phyloP scores from a whole-genome alignment of 2,797 vertebrate species.

The Podarcis lilfordi region DNA sequence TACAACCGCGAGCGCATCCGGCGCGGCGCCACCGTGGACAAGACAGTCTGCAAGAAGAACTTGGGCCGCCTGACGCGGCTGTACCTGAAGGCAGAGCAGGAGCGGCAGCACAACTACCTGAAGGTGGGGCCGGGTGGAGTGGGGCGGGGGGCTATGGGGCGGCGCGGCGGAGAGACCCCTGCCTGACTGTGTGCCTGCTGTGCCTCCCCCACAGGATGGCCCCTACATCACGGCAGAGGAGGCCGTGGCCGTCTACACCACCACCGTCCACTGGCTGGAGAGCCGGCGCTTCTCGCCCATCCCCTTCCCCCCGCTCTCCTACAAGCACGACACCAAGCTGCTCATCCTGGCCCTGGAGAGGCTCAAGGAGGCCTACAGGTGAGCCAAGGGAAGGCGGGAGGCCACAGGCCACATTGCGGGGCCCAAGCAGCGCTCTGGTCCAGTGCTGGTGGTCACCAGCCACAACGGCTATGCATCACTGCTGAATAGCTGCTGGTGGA shows the following conservation, averaged over 20 bases:
- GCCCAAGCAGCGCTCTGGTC: no score
- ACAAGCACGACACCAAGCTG: conserved; percentile 98
- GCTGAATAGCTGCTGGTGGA: no score
- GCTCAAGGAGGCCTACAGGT: conserved; percentile 99
- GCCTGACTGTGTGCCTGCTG: neutral
- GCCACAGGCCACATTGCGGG: neutral
- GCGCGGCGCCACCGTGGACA: conserved; percentile 97
- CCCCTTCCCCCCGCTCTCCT: conserved; percentile 96
- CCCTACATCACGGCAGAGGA: conserved; percentile 99
- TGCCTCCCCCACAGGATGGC: conserved; percentile 85
- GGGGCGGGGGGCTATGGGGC: rapidly evolving
- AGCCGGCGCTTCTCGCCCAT: conserved; percentile 98
- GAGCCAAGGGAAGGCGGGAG: neutral
- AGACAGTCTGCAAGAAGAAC: conserved; percentile 99
- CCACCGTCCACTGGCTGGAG: conserved; percentile 96
- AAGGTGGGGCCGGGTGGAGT: conserved; percentile 79
- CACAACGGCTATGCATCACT: no score
- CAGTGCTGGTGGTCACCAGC: no score
- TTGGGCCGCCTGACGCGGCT: conserved; percentile 94
- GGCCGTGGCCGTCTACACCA: conserved; percentile 98
- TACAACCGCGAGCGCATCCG: conserved; percentile 98
- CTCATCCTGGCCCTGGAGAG: conserved; percentile 97
- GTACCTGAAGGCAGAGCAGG: conserved; percentile 98
- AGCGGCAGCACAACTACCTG: conserved; percentile 98
- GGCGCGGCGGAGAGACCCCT: rapidly evolving